Percentiles rank a stretch among this genome's conserved stretches.
Conservation (phyloP, 1,140 invertebrate species). For the Panagrolaimus sp. region DNA sequence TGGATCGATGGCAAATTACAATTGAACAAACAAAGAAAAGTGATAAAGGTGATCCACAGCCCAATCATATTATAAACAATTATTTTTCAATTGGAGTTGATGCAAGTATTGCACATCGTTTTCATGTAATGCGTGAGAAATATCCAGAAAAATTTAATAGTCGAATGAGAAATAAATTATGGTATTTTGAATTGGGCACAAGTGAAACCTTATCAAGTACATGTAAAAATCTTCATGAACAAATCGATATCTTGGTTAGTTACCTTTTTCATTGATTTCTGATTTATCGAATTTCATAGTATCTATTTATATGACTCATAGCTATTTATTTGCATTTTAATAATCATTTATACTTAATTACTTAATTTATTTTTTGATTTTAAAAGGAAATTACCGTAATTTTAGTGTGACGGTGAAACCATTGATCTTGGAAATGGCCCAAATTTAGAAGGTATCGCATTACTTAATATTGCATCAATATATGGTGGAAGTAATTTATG, state of each 20-base stretch:
- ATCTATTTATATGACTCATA: too few relatives aligned
- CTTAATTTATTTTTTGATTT: too few relatives aligned
- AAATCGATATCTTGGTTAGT: constrained; percentile 82
- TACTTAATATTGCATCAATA: constrained; percentile 91
- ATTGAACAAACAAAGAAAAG: constrained; percentile 68
- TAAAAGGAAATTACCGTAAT: constrained; percentile 23
- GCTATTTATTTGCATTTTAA: neutral
- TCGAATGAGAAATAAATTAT: constrained; percentile 89
- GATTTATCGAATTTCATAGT: too few relatives aligned
- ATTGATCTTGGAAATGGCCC: constrained; percentile 83
- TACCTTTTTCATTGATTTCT: neutral
- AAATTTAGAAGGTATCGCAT: constrained; percentile 82
- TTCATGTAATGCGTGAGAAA: constrained; percentile 88
- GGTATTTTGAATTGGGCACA: constrained; percentile 96
- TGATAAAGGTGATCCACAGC: constrained; percentile 70
- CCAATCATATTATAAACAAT: constrained; percentile 94
- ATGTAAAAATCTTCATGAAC: constrained; percentile 91
- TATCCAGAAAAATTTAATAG: constrained; percentile 96
- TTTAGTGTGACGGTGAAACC: constrained; percentile 82
- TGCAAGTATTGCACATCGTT: constrained; percentile 92
- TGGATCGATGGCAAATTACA: constrained; percentile 90
- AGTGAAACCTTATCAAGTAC: constrained; percentile 89
- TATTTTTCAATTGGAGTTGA: constrained; percentile 95
- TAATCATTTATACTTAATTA: neutral
- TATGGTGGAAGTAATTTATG: constrained; percentile 93